phyloP scores from a whole-genome alignment of 2,113 vertebrate species.

The Cheilinus undulatus region DNA sequence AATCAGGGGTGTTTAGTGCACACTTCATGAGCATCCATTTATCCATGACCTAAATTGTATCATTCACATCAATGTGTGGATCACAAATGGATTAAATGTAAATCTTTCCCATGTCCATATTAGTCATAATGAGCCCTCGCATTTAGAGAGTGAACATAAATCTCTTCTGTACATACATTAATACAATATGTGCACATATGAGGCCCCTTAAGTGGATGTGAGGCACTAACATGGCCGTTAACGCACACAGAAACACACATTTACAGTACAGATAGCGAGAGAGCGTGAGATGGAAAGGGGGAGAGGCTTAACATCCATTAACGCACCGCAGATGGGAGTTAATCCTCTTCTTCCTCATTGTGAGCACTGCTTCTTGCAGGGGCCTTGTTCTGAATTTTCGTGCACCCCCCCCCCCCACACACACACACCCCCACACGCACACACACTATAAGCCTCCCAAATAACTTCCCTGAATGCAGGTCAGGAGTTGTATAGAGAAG shows the following conservation, averaged over 20 bases:
- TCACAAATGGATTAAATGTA: constrained; percentile 8
- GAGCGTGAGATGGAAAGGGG: constrained; percentile 37
- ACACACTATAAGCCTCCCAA: constrained; percentile 55
- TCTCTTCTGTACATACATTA: constrained; percentile 25
- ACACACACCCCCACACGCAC: neutral
- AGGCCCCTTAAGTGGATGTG: constrained; percentile 31
- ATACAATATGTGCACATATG: neutral
- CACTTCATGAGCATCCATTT: neutral
- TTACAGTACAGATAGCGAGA: constrained; percentile 4
- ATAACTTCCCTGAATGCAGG: constrained; percentile 72
- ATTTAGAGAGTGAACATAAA: neutral
- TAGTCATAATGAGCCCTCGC: neutral
- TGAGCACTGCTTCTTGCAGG: constrained; percentile 65
- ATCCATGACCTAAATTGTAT: constrained; percentile 5
- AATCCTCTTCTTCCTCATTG: constrained; percentile 76
- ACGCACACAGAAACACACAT: constrained; percentile 10
- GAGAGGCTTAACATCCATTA: constrained; percentile 69
- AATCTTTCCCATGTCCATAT: neutral
- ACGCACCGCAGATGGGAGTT: constrained; percentile 70
- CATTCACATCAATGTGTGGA: neutral
- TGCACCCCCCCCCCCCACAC: constrained; percentile 22
- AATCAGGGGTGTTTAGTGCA: neutral
- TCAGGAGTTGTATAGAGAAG: constrained; percentile 58
- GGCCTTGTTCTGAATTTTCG: constrained; percentile 46
- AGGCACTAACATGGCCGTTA: constrained; percentile 1